Evolutionary conservation across 2,888 invertebrate genomes (phyloP).

Genomic region (Podabrus alpinus): DNA sequence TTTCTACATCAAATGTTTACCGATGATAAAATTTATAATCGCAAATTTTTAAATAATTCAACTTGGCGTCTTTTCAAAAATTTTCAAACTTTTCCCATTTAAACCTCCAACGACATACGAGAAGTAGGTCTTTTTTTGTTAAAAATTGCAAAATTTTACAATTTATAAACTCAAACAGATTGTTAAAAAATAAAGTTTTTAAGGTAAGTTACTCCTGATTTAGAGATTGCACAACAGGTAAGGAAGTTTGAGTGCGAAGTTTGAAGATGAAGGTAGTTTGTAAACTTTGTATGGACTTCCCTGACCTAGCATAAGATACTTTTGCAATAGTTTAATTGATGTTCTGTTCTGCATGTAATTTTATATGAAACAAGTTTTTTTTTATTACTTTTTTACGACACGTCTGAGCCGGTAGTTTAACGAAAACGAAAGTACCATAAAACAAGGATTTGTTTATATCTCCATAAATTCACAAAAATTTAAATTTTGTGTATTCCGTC

Average conservation of each 20-base stretch:
- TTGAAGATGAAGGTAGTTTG: constrained; percentile 35
- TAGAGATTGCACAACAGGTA: constrained; percentile 32
- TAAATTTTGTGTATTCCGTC: background rate
- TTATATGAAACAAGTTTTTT: constrained; percentile 23
- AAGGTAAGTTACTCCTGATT: constrained; percentile 15
- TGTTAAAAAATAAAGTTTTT: background rate
- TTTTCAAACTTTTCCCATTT: background rate
- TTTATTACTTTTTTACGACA: constrained; percentile 22
- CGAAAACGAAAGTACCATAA: constrained; percentile 22
- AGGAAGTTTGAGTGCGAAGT: constrained; percentile 32
- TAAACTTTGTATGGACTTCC: constrained; percentile 35
- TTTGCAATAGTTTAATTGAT: constrained; percentile 33
- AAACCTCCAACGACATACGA: background rate
- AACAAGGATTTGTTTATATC: constrained; percentile 6
- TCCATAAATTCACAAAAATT: background rate
- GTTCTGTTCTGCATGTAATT: constrained; percentile 27
- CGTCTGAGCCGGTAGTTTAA: constrained; percentile 9
- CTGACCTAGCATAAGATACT: constrained; percentile 36
- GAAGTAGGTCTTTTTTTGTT: background rate
- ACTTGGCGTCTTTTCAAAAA: background rate
- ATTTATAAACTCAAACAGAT: background rate
- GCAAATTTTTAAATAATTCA: background rate
- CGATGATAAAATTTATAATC: background rate
- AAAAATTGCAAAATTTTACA: background rate
- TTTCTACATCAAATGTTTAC: constrained; percentile 9